Evolutionary conservation across 2,888 invertebrate species (phyloP), one percentile per base, ranked within the genome.

Genomic region (Pegoplata infirma): DNA sequence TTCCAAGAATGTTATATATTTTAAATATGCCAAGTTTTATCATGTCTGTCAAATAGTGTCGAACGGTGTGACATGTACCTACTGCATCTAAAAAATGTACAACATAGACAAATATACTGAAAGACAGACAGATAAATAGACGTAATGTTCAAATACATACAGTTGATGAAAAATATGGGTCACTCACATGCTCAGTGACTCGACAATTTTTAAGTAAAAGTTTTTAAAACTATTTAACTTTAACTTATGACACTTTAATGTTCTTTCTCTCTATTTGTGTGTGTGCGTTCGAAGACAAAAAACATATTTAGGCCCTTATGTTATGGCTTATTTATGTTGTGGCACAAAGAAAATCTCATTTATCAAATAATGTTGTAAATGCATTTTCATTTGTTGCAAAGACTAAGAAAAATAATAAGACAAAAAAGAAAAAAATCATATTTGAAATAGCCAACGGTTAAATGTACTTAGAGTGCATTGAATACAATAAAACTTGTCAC

Each of bases 121-220:
- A 19, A 53, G 53, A 32, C 32, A 44, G 51, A 66, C 66, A 17
- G 17, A 61, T 40, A 53, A 32, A 64, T 51, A 32, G 32, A 32
- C 32, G 12, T 10, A 10, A 32, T 32, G 10, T 32, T 25, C 16
- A 16, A 7, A 21, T 17, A 68, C 23, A 59, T 21, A 68, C 51
- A 47, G 51, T 77, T 67, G 44, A 44, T 46, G 0, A 47, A 16
- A 25, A 61, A 79, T 79, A 75, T 79, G 61, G 79, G 79, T 79
- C 75, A 73, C 53, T 71, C 56, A 61, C 66, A 56, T 44, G 44
- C 66, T 46, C 66, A 66, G 23, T 78, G 78, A 78, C 66, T 74
- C 59, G 69, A 59, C 69, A 66, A 74, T 56, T 61, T 71, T 78
- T n/a, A 67, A 71, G 75, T 79, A 79, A 79, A 79, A 79, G 78